Evolutionary conservation across 1,140 invertebrate genomes (phyloP), one percentile per base, ranked within the genome.

Genomic region (Orchestia grillus): DNA sequence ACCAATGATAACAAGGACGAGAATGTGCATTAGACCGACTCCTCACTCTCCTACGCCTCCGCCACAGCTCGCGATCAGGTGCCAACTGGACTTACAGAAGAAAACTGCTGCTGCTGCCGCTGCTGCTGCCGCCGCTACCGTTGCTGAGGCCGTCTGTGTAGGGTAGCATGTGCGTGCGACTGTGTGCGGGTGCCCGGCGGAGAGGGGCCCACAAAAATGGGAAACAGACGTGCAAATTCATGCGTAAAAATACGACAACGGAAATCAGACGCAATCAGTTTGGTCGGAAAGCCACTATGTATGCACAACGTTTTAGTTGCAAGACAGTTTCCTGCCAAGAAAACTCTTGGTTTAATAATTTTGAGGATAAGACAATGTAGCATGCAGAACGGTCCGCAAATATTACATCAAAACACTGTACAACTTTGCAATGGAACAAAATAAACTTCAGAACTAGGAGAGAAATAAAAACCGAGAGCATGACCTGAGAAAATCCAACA

Each of bases 11-110:
- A 42, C 88, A 42, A 42, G 88, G 88, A 90, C 15, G 88, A 90
- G 88, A 42, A 44, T 90, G 88, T 44, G 88, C 88, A 90, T 90
- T 90, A 90, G 88, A 44, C 88, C 92, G 41, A 44, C 92, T 94
- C 92, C 43, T 94, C 92, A 45, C 92, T 45, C 92, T 94, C 92
- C 92, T 47, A 94, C 92, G 92, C 92, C 92, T 94, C 92, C 92
- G 44, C 44, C 92, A 94, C 92, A 47, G 92, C 36, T 45, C 92
- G 92, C 92, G 41, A 15, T 94, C 92, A 94, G 92, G 92, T 94
- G 92, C 92, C 92, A 94, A 94, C 92, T 94, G 92, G 43, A 45
- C 92, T 45, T 94, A 44, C 92, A 23, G 44, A 45, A 94, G 92
- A 94, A 45, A 94, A 47, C 92, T 94, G 92, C 43, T 47, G 44